A percentile compares a stretch with the other conserved stretches of the same genome.
phyloP scores from a whole-genome alignment of 30 jellyfish, hydroid and myxozoan species.

The Nemopilema nomurai region DNA sequence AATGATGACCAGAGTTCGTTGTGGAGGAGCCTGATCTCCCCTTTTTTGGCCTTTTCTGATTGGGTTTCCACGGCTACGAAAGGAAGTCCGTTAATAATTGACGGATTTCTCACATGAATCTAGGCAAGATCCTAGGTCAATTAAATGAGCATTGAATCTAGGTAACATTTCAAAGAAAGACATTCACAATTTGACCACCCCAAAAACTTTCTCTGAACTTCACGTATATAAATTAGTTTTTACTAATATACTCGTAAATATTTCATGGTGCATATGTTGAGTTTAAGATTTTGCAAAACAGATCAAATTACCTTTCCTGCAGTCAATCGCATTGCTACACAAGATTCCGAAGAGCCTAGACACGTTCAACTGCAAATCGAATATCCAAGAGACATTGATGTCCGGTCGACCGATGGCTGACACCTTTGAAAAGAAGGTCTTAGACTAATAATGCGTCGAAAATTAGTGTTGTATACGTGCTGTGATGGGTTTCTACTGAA shows the following conservation, averaged over 20 bases:
- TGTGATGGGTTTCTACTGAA: too few species aligned
- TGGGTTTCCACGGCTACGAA: conserved; percentile 73
- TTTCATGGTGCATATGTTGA: too few species aligned
- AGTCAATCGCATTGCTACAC: conserved; percentile 91
- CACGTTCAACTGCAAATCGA: conserved; percentile 82
- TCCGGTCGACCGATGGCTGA: conserved; percentile 95
- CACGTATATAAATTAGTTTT: too few species aligned
- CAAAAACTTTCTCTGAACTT: too few species aligned
- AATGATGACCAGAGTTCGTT: conserved; percentile 96
- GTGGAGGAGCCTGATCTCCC: conserved; percentile 89
- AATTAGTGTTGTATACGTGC: too few species aligned
- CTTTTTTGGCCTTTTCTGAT: conserved; percentile 71
- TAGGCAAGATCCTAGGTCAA: too few species aligned
- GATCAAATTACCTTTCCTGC: conserved; percentile 68
- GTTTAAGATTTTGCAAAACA: too few species aligned
- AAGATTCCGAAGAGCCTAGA: conserved; percentile 84
- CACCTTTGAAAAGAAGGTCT: conserved; percentile 38
- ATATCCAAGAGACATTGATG: conserved; percentile 92
- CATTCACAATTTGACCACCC: too few species aligned
- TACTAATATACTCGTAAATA: too few species aligned
- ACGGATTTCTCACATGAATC: neutral
- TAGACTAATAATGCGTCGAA: neutral
- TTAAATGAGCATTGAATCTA: too few species aligned
- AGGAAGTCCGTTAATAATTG: neutral
- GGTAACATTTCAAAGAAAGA: too few species aligned